Conservation (phyloP, 2,113 vertebrate genomes). For the Salvelinus fontinalis region DNA sequence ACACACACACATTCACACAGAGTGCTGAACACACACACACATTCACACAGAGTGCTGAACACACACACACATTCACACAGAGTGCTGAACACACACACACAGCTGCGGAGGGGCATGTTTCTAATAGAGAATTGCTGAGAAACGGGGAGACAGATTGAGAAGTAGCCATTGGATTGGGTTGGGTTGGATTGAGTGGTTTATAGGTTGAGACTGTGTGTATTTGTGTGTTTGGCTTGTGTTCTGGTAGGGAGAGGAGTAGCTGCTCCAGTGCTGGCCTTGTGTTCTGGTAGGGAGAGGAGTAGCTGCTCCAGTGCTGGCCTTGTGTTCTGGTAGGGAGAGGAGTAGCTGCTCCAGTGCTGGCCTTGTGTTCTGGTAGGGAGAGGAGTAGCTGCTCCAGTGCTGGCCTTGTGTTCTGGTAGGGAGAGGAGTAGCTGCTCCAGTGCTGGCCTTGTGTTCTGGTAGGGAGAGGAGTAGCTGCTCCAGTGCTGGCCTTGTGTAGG, state of each 20-base stretch:
- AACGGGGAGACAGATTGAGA: background rate
- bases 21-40: background rate
- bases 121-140: background rate
- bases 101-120: no score
- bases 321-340: no score
- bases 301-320: no score
- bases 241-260: background rate
- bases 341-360: no score
- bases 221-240: slow-evolving; percentile 24
- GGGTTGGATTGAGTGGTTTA: slow-evolving; percentile 55
- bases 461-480: no score
- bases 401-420: no score
- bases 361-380: no score
- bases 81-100: no score
- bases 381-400: no score
- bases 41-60: background rate
- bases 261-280: background rate
- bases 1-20: background rate
- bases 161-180: slow-evolving; percentile 32
- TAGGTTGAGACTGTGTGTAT: slow-evolving; percentile 56
- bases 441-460: no score
- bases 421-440: no score
- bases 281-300: no score
- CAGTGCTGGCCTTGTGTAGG: slow-evolving; percentile 15
- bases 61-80: background rate